Evolutionary conservation across 2,797 vertebrate genomes (phyloP).

Genomic region (Astyanax mexicanus): DNA sequence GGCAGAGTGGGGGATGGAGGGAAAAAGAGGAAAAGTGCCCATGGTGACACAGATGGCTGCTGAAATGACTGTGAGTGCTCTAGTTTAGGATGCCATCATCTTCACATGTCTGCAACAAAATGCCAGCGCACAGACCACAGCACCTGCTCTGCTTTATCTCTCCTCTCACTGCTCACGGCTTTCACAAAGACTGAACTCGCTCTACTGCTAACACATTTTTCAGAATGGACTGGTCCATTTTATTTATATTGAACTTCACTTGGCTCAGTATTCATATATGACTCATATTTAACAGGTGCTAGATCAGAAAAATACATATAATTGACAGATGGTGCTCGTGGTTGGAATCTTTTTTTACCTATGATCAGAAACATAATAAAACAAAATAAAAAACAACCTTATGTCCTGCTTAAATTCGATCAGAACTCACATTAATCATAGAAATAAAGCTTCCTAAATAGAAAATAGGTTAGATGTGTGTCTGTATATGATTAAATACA

Average conservation of each 20-base stretch:
- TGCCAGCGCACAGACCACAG: constrained; percentile 32
- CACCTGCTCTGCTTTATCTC: constrained; percentile 40
- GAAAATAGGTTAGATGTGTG: background rate
- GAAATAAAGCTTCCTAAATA: background rate
- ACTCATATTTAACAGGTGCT: constrained; percentile 31
- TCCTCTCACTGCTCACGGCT: background rate
- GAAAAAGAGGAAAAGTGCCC: constrained; percentile 27
- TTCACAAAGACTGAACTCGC: constrained; percentile 7
- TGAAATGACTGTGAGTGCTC: constrained; percentile 43
- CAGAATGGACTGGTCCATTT: background rate
- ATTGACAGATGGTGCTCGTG: constrained; percentile 19
- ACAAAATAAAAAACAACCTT: no score
- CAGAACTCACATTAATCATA: no score
- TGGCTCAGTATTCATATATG: constrained; percentile 16
- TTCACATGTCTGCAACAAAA: constrained; percentile 45
- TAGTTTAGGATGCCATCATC: constrained; percentile 52
- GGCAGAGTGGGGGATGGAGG: background rate
- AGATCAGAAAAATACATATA: constrained; percentile 21
- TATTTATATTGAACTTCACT: constrained; percentile 28
- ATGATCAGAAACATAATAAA: background rate
- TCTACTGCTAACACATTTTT: background rate
- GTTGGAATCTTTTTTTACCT: constrained; percentile 18
- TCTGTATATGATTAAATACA: no score
- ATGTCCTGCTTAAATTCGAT: constrained; percentile 5
- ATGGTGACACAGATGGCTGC: constrained; percentile 53